Evolutionary conservation across 2,113 vertebrate genomes (phyloP).

Genomic region (Triplophysa dalaica): DNA sequence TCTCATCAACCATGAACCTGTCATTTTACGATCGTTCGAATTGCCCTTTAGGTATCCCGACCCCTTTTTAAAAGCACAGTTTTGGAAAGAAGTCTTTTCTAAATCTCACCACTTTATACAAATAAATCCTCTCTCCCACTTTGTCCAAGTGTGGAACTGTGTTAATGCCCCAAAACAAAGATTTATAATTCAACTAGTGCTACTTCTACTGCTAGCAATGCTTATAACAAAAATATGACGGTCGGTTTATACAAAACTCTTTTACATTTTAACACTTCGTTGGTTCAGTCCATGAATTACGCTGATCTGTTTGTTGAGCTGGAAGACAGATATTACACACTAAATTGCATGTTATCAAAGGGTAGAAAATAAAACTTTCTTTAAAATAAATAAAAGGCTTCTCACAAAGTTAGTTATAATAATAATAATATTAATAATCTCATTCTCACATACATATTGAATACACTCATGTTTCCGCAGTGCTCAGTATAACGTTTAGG

Average conservation of each 20-base stretch:
- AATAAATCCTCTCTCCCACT: constrained; percentile 62
- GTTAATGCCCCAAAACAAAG: constrained; percentile 76
- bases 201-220: constrained; percentile 76
- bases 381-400: constrained; percentile 48
- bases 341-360: constrained; percentile 64
- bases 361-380: constrained; percentile 54
- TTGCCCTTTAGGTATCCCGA: constrained; percentile 47
- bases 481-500: constrained; percentile 67
- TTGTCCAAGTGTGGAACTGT: constrained; percentile 56
- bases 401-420: constrained; percentile 49
- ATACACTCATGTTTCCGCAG: constrained; percentile 71
- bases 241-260: constrained; percentile 68
- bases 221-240: constrained; percentile 70
- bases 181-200: constrained; percentile 74
- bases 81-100: constrained; percentile 59
- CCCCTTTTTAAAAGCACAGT: constrained; percentile 57
- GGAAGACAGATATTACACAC: constrained; percentile 79
- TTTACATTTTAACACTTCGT: constrained; percentile 63
- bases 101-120: constrained; percentile 60
- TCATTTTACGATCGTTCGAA: neutral
- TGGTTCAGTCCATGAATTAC: constrained; percentile 65
- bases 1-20: neutral
- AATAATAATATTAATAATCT: constrained; percentile 55
- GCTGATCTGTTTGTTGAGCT: constrained; percentile 72
- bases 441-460: constrained; percentile 61